Percentiles rank a stretch among this genome's conserved stretches.
These are phyloP conservation scores for Eupithecia centaureata DNA, from an alignment of 2,888 invertebrate genomes.

Conservation along the genomic window DNA sequence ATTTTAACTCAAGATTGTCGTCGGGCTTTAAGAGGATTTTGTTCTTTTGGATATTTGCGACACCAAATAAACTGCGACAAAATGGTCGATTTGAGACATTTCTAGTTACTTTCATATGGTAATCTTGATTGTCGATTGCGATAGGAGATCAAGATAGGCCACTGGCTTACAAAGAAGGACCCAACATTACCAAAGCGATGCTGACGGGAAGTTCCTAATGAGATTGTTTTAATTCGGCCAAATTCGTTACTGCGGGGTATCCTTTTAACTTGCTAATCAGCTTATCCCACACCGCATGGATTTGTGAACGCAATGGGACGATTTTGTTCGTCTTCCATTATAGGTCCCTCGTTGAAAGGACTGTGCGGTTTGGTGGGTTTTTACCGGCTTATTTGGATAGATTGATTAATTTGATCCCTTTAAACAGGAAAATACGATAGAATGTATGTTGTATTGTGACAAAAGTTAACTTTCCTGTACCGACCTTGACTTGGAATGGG, in stretches of 20 bases:
- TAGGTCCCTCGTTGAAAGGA: conserved; percentile 15
- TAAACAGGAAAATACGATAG: neutral
- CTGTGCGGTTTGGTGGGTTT: conserved; percentile 20
- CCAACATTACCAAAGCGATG: conserved; percentile 45
- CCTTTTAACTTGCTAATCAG: conserved; percentile 75
- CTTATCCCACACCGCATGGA: conserved; percentile 66
- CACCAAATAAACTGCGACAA: neutral
- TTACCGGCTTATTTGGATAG: conserved; percentile 9
- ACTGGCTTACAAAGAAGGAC: conserved; percentile 3
- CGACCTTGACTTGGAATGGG: neutral
- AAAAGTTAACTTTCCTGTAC: neutral
- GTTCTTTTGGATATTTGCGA: too few relatives aligned
- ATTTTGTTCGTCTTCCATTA: conserved; percentile 19
- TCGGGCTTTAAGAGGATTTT: too few relatives aligned
- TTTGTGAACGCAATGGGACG: conserved; percentile 57
- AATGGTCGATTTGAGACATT: neutral
- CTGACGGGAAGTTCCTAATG: conserved; percentile 61
- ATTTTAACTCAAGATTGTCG: neutral
- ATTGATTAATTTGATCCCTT: conserved; percentile 9
- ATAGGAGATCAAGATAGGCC: conserved; percentile 3
- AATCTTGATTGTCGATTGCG: conserved; percentile 4
- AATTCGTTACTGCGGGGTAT: conserved; percentile 60
- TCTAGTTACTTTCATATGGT: neutral
- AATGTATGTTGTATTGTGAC: neutral
- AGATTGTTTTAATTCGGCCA: conserved; percentile 70